A percentile compares a stretch with the other conserved stretches of the same genome.
These are phyloP conservation scores for Eubasilissa regina DNA, from an alignment of 1,140 invertebrate genomes.

Conservation along the genomic window DNA sequence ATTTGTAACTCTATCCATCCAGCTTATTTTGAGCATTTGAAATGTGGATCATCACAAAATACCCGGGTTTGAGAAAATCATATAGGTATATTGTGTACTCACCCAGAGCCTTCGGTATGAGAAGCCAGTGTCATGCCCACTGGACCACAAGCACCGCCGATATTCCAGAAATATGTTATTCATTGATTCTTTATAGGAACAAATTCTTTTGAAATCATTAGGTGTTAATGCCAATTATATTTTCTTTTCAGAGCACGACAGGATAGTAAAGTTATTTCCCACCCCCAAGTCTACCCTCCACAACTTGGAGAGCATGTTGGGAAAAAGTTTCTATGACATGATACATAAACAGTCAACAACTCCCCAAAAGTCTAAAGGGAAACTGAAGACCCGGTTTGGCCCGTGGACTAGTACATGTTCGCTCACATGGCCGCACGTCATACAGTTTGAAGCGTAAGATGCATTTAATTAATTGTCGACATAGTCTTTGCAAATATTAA, in stretches of 20 bases:
- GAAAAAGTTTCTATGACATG: conserved; percentile 1
- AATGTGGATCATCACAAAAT: too few species aligned
- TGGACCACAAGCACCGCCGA: too few species aligned
- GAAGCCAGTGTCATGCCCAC: too few species aligned
- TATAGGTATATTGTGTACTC: too few species aligned
- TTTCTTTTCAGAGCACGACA: conserved; percentile 19
- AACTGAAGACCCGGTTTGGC: neutral
- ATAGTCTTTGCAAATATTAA: neutral
- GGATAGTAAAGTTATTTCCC: neutral
- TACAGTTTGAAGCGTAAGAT: neutral
- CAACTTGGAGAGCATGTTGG: conserved; percentile 26
- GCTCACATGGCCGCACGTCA: neutral
- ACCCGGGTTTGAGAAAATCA: too few species aligned
- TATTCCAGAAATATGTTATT: neutral
- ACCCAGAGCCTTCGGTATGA: too few species aligned
- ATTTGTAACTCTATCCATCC: too few species aligned
- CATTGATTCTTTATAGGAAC: too few species aligned
- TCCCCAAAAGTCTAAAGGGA: neutral
- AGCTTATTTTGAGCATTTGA: too few species aligned
- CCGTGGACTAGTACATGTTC: neutral
- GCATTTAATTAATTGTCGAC: neutral
- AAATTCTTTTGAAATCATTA: too few species aligned
- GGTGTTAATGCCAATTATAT: neutral
- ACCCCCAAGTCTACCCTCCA: conserved; percentile 2
- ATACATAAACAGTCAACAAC: neutral